Evolutionary conservation across 2,888 invertebrate genomes (phyloP), one percentile per base, ranked within the genome.

Genomic region (Netelia fuscicornis): DNA sequence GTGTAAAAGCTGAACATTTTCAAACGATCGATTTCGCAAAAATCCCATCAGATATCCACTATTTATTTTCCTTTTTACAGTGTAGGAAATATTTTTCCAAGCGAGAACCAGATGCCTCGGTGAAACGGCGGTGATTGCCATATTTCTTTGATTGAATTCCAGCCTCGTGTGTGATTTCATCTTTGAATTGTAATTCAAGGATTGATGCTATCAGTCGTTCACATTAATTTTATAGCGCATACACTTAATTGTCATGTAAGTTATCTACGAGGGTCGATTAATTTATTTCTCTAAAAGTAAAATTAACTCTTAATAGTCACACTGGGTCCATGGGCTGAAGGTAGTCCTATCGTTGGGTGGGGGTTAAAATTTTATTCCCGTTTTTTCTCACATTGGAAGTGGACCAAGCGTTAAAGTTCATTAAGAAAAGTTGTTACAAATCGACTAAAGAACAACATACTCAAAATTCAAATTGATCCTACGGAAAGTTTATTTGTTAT

Each of bases 1-100:
- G 91, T 95, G 94, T 70, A 96, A 90, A 58, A 96, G 94, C 86
- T 94, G 94, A 17, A 95, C 93, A 87, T 95, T 94, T 88, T 95
- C 95, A 85, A 94, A 94, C 1, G 93, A 93, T 42, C 94, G 92
- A 0, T 94, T 94, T 67, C 94, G 93, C 94, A 95, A 95, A 77
- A 95, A 95, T 84, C 94, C 94, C 58, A 93, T 94, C 87, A 91
- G 77, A 54, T 87, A 90, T 74, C 86, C 83, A 1, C 80, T 85
- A 52, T 82, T 87, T 13, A 84, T 88, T 74, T 89, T 92, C 72
- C 82, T 90, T 64, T 87, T 85, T 0, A 91, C 85, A 20, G 87
- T 88, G 58, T 89, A 91, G 11, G 90, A 90, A 64, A 92, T 90
- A 81, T 92, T 90, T 74, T 86, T 91, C 92, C 92, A 92, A n/a